These are phyloP conservation scores for Dryobotodes eremita DNA, from an alignment of 2,888 invertebrate species.

Conservation along the genomic window DNA sequence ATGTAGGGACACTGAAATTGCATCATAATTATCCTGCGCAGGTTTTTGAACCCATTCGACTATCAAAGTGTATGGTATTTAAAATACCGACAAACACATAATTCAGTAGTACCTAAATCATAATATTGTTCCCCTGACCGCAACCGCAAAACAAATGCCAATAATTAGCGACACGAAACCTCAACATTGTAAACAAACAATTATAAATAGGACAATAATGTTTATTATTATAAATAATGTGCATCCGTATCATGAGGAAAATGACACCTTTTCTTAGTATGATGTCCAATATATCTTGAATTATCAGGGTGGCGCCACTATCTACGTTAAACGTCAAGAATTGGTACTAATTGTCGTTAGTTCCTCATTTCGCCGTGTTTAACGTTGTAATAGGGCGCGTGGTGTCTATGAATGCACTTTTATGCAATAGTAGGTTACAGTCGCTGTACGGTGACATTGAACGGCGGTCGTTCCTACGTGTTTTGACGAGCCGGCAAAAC, in stretches of 20 bases:
- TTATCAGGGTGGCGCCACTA: neutral
- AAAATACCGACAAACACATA: neutral
- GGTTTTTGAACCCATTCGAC: neutral
- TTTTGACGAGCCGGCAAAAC: constrained; percentile 8
- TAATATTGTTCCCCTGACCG: constrained; percentile 1
- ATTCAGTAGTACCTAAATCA: constrained; percentile 21
- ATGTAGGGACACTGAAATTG: too few relatives aligned
- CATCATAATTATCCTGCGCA: too few relatives aligned
- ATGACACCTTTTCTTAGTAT: constrained; percentile 24
- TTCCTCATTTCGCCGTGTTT: neutral
- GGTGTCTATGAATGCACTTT: constrained; percentile 29
- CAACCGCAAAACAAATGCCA: constrained; percentile 36
- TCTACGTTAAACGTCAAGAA: neutral
- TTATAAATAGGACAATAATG: constrained; percentile 50
- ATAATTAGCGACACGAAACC: constrained; percentile 78
- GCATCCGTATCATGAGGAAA: constrained; percentile 57
- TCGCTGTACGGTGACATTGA: constrained; percentile 35
- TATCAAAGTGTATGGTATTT: constrained; percentile 10
- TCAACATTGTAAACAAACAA: constrained; percentile 66
- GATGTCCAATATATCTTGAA: constrained; percentile 16
- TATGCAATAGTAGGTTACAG: constrained; percentile 19
- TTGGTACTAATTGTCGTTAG: neutral
- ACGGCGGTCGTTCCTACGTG: neutral
- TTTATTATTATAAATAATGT: constrained; percentile 33
- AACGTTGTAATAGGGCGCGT: neutral